phyloP scores from a whole-genome alignment of 2,888 invertebrate genomes.

The Odiellus spinosus region DNA sequence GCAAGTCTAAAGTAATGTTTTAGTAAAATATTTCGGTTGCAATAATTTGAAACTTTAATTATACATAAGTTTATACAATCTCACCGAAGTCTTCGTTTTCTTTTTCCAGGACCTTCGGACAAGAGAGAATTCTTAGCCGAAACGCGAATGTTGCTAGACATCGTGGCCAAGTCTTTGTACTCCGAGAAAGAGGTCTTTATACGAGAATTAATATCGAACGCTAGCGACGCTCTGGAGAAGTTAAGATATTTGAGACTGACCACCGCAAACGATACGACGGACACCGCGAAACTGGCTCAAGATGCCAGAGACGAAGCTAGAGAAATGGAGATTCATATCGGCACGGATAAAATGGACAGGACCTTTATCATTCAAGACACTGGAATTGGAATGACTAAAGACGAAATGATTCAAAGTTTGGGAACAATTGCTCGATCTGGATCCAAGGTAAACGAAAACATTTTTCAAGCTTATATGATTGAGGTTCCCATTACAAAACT shows the following conservation, averaged over 20 bases:
- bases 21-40: no score
- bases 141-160: constrained; percentile 83
- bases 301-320: neutral
- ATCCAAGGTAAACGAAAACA: constrained; percentile 48
- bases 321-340: constrained; percentile 62
- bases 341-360: constrained; percentile 68
- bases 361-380: constrained; percentile 59
- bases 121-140: constrained; percentile 92
- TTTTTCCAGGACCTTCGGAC: constrained; percentile 39
- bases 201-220: constrained; percentile 86
- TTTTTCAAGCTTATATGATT: neutral
- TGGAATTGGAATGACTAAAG: constrained; percentile 86
- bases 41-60: no score
- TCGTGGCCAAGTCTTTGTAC: constrained; percentile 90
- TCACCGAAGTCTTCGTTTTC: constrained; percentile 3
- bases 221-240: constrained; percentile 93
- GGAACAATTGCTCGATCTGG: constrained; percentile 94
- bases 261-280: neutral
- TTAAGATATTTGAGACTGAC: constrained; percentile 59
- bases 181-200: constrained; percentile 97
- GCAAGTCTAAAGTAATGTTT: no score
- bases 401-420: constrained; percentile 74
- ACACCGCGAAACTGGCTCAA: neutral
- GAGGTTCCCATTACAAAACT: neutral
- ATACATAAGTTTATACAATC: no score